Evolutionary conservation across 2,797 vertebrate genomes (phyloP), one percentile per base, ranked within the genome.

Genomic region (Sparus aurata): DNA sequence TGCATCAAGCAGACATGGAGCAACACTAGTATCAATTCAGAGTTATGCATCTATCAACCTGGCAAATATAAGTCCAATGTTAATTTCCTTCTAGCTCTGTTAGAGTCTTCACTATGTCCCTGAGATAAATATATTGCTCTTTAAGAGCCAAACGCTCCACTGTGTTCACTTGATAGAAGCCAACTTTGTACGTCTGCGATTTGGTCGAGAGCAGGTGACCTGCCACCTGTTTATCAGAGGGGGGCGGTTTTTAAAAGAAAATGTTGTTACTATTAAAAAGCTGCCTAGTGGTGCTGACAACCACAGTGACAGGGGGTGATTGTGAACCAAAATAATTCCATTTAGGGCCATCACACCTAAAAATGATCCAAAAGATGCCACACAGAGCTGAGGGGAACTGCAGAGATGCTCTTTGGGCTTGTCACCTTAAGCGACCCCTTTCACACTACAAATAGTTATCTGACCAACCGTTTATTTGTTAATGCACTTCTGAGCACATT

Each of bases 261-360:
- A 38, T 38, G 38, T 69, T 15, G 9, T 69, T 15, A 12, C 1
- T 30, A 57, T 11, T 27, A 27, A 55, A 30, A 47, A 55, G 38
- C 53, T 65, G 16, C 4, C 20, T 52, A 50, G 5, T 50, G 11
- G 15, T 55, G 34, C 41, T 77, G 47, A 18, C 68, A 61, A 49
- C 41, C 65, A 73, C 54, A 54, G 2, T 61, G 52, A 43, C 9
- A 38, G 38, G 38, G 7, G 38, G 38, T 66, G 15, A 38, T n/a
- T 59, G 45, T 25, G 12, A 54, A 61, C 4, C 38, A 68, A 54
- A 58, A 59, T 46, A 20, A 47, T 1, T 34, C 0, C 38, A 53
- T 12, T 38, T 2, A 3, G 0, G 27, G 0, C 15, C 2, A 2
- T 12, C 13, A 43, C 30, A 25, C 13, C 1, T 16, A 16, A 17